Evolutionary conservation across 53 echinoderm and acorn worm genomes (phyloP), one percentile per base, ranked within the genome.

Genomic region (Astropecten irregularis): DNA sequence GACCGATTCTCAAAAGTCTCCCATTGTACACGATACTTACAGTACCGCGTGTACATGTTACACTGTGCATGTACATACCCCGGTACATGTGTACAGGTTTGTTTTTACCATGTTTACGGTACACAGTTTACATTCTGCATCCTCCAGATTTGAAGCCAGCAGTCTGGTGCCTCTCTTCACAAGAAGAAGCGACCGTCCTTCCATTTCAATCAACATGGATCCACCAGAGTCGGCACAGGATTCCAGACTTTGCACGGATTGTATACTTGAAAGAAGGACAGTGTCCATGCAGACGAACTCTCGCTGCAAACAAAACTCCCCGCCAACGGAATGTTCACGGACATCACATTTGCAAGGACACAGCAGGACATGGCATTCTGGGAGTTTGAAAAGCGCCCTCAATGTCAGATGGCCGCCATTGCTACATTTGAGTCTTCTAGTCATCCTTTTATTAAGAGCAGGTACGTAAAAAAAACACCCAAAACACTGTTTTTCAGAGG

Each of bases 331-430:
- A 3, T 0, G 3, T 3, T 9, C 37, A 37, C 64, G 0, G 64
- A 64, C 37, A 5, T 64, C 35, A 7, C 3, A 19, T 36, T 13
- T 36, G 20, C 64, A 16, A n/a, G n/a, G n/a, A 64, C 4, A 35
- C 37, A 8, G 15, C n/a, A 9, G 9, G 0, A 34, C 6, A 9
- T 64, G 34, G 64, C 64, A 36, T 36, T 31, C 37, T n/a, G 37
- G 64, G 38, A 39, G 37, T 52, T 31, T 73, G 29, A 73, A 34
- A 18, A 57, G 57, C 38, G 58, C 74, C 26, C 58, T 74, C 27
- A 58, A 74, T 26, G 6, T 58, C 36, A 54, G 37, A 19, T 56
- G 57, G 54, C 74, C 55, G 56, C 57, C 40, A 8, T 74, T 74
- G 39, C 2, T 74, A 57, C 57, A 39, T 6, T 35, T 57, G 8